Conservation (phyloP, 2,888 invertebrate genomes). For the Acleris sparsana region DNA sequence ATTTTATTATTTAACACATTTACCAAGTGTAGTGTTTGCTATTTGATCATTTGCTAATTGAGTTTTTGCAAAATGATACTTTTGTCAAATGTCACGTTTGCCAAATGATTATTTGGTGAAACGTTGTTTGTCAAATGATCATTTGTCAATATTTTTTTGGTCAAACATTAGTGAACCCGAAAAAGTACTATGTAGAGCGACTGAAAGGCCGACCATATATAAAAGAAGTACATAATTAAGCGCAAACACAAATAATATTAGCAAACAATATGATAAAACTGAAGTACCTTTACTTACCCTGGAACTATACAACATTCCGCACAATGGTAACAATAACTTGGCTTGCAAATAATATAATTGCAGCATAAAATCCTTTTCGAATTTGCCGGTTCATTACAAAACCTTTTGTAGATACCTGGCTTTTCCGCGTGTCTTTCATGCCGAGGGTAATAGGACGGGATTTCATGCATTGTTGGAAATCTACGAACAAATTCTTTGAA, state of each 20-base stretch:
- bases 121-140: too few species aligned
- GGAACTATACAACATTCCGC: slow-evolving; percentile 9
- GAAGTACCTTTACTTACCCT: neutral
- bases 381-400: slow-evolving; percentile 10
- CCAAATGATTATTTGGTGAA: too few species aligned
- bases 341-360: slow-evolving; percentile 13
- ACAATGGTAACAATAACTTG: slow-evolving; percentile 21
- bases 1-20: too few species aligned
- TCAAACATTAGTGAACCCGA: too few species aligned
- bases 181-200: too few species aligned
- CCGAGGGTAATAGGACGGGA: neutral
- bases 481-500: neutral
- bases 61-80: too few species aligned
- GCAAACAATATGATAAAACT: neutral
- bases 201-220: too few species aligned
- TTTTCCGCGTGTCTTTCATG: neutral
- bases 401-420: neutral
- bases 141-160: too few species aligned
- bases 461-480: slow-evolving; percentile 15
- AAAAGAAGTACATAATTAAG: too few species aligned
- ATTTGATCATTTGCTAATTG: too few species aligned
- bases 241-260: neutral
- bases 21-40: too few species aligned
- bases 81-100: too few species aligned
- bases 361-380: slow-evolving; percentile 8